phyloP scores from a whole-genome alignment of 2,797 vertebrate species.

The Diplodus puntazzo region DNA sequence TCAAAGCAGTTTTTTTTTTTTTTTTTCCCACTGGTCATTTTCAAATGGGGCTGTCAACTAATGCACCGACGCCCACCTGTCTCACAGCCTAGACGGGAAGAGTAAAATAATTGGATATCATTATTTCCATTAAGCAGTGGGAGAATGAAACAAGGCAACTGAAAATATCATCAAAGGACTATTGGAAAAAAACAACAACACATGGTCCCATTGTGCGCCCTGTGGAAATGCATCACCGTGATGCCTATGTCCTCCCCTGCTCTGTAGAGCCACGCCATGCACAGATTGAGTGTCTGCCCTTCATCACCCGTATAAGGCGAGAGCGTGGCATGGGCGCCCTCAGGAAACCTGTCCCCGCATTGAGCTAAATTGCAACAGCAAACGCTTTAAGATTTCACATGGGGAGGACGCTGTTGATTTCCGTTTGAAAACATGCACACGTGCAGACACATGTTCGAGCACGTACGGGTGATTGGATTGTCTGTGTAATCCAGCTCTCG shows the following conservation, averaged over 20 bases:
- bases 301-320: conserved; percentile 9
- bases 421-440: conserved; percentile 15
- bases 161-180: conserved; percentile 65
- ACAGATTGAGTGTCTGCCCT: conserved; percentile 17
- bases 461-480: conserved; percentile 56
- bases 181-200: conserved; percentile 57
- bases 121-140: conserved; percentile 70
- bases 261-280: conserved; percentile 19
- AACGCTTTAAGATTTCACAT: conserved; percentile 36
- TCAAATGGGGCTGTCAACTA: conserved; percentile 68
- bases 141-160: conserved; percentile 67
- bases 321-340: background rate
- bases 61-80: conserved; percentile 70
- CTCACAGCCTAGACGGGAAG: conserved; percentile 55
- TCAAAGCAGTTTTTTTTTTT: conserved; percentile 47
- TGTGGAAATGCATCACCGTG: conserved; percentile 61
- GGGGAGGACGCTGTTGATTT: conserved; percentile 29
- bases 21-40: conserved; percentile 42
- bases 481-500: conserved; percentile 66
- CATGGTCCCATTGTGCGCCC: conserved; percentile 47
- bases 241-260: conserved; percentile 26
- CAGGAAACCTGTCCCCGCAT: conserved; percentile 24
- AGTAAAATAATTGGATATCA: conserved; percentile 74
- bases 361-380: background rate
- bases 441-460: conserved; percentile 24